Evolutionary conservation across 2,888 invertebrate genomes (phyloP), one percentile per base, ranked within the genome.

Genomic region (Tachina fera): DNA sequence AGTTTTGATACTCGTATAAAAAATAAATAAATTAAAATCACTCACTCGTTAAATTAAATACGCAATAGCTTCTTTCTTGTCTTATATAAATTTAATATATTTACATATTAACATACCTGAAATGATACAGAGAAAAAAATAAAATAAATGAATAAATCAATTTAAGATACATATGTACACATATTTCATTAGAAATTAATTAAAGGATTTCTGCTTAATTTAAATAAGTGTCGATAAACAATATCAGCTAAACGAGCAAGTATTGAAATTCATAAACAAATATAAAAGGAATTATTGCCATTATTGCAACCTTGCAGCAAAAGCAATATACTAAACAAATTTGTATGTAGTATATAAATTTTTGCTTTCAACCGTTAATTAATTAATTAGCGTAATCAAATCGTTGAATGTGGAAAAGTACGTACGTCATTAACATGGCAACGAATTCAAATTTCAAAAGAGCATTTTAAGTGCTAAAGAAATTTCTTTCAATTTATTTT

Each of bases 341-440:
- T 22, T 3, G 22, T 2, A 3, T 22, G 3, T 22, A 22, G n/a
- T 39, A n/a, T 41, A 47, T 22, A 56, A 58, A 76, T 63, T 70
- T 70, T 47, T 31, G 14, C 67, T 71, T 63, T 56, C 71, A n/a
- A 71, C 77, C 14, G 61, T 63, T 71, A 67, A 68, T 77, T 70
- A 84, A 84, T 77, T 77, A 81, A 84, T 84, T 68, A 77, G 67
- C 81, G 77, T 81, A 77, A 77, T 77, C 84, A 43, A 53, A 74
- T 60, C 11, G 22, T 43, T 39, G 41, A 13, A 49, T 22, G 14
- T 31, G 47, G 22, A 47, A 67, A 76, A 67, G n/a, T 70, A 77
- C 81, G n/a, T 70, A 77, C 81, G 77, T 77, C 81, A 81, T 70
- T 51, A 39, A 63, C 67, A 71, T 61, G 49, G 43, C 56, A 65